Evolutionary conservation across 2,888 invertebrate genomes (phyloP).

Genomic region (Lasioglossum marginatum): DNA sequence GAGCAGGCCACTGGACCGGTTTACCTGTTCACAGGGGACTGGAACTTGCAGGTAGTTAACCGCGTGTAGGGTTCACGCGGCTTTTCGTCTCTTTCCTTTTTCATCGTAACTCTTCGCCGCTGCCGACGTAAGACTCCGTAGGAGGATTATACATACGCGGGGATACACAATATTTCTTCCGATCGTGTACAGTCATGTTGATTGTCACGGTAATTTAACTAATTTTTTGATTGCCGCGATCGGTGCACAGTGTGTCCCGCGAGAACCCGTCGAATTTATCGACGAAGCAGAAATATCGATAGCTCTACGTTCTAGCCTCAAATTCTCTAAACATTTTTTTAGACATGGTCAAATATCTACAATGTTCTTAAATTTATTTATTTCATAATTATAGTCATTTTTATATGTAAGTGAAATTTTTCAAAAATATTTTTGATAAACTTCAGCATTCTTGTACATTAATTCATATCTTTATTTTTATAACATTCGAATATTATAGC

Average conservation of each 20-base stretch:
- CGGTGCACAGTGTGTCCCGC: neutral
- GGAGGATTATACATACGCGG: constrained; percentile 40
- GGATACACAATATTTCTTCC: constrained; percentile 40
- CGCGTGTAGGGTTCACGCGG: constrained; percentile 59
- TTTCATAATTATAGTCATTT: no score
- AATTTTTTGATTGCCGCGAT: constrained; percentile 26
- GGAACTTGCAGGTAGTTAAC: constrained; percentile 72
- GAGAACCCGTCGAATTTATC: neutral
- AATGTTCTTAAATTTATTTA: neutral
- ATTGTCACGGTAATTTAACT: constrained; percentile 28
- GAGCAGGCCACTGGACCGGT: constrained; percentile 69
- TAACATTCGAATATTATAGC: neutral
- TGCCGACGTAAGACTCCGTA: constrained; percentile 48
- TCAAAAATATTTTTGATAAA: no score
- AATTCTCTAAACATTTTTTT: neutral
- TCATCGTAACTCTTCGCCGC: constrained; percentile 62
- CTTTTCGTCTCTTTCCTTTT: constrained; percentile 52
- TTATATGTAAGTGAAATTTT: no score
- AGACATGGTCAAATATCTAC: neutral
- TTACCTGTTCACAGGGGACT: constrained; percentile 70
- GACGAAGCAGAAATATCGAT: neutral
- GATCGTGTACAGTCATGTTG: constrained; percentile 27
- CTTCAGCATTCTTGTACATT: no score
- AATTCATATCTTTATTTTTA: neutral
- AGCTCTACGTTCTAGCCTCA: neutral